Base-by-base conservation (phyloP, 2,797 vertebrate species). In the Ciconia nigra region DNA sequence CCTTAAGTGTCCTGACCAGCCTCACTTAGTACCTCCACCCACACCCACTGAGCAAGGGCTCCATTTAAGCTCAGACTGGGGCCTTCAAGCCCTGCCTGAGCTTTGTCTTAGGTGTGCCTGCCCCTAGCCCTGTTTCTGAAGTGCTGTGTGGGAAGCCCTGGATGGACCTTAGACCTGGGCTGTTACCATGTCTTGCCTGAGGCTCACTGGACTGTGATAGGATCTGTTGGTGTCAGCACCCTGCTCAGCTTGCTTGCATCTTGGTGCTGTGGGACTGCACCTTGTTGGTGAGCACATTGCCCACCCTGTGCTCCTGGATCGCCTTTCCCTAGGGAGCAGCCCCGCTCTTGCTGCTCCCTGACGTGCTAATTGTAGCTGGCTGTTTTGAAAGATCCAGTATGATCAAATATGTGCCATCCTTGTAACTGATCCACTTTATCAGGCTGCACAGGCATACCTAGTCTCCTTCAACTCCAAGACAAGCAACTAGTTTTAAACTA, bases 311-410 rank as follows among this genome's bases (percentile, higher is more conserved):
- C 73, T 78, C 52, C 37, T 1, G 0, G 21, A 5, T 15, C 4
- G 0, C 54, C 28, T 58, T 69, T 16, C 69, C 3, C 1, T 22
- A 8, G 33, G 49, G n/a, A 77, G 28, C 59, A 70, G 59, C 52
- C 35, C 33, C 31, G 8, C 20, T 57, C 21, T 51, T 61, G 29
- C 26, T 33, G 41, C 65, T 83, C 20, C 44, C 21, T 42, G 37
- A 12, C 5, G 2, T 6, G 2, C 19, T 39, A 1, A 5, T 19
- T 63, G 49, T 17, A 24, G 37, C 12, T 6, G 5, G 7, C 72
- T 83, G 4, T 39, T 85, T 31, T 22, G 61, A 28, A 72, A 44
- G 42, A 28, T 33, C 16, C 22, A 10, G 0, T 26, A 8, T n/a
- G 19, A 51, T 61, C 67, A 39, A 5, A 28, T 11, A 44, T 5